Conservation (phyloP, 92 coral and sea anemone genomes). For the Zoanthus sansibaricus region DNA sequence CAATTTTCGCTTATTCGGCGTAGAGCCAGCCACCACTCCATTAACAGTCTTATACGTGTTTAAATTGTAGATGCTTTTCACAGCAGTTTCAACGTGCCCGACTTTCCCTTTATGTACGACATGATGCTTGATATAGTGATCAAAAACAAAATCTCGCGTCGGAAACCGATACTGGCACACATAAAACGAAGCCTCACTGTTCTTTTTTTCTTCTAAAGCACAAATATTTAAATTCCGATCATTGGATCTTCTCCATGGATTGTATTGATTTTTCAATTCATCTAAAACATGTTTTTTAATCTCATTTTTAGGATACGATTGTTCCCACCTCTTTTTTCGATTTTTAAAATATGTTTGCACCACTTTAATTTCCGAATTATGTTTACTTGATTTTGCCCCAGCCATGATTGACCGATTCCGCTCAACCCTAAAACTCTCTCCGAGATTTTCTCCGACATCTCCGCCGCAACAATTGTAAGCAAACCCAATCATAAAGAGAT, state of each 20-base stretch:
- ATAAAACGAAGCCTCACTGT: background rate
- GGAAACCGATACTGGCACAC: constrained; percentile 9
- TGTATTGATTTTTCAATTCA: too few relatives aligned
- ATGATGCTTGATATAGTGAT: background rate
- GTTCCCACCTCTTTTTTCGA: constrained; percentile 5
- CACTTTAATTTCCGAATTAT: background rate
- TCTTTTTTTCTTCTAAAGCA: background rate
- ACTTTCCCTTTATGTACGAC: background rate
- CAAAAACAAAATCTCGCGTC: background rate
- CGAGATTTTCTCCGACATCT: background rate
- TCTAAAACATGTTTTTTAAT: background rate
- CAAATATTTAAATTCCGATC: background rate
- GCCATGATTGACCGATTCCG: background rate
- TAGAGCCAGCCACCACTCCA: background rate
- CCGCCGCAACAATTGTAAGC: background rate
- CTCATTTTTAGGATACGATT: background rate
- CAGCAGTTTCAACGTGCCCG: background rate
- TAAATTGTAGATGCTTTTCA: too few relatives aligned
- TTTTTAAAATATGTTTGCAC: constrained; percentile 10
- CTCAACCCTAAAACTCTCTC: background rate
- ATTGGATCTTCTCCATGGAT: background rate
- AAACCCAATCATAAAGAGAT: background rate
- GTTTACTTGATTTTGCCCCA: background rate
- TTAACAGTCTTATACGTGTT: background rate
- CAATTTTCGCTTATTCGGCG: background rate